phyloP scores from a whole-genome alignment of 1,140 invertebrate species.

The Drosophila miranda region DNA sequence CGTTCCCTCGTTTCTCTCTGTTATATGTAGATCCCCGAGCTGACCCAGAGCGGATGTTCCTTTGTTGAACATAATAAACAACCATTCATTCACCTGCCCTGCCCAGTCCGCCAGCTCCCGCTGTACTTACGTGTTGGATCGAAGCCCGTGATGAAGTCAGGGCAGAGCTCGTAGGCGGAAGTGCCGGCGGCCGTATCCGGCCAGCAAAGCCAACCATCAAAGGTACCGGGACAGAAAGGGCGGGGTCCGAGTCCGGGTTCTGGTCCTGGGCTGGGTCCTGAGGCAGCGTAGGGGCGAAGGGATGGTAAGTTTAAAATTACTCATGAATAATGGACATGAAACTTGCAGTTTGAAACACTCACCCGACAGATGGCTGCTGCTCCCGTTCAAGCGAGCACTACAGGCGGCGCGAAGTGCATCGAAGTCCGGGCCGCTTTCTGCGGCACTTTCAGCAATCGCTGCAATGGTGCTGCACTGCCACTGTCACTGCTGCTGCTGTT shows the following conservation, averaged over 20 bases:
- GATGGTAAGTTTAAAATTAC: slow-evolving; percentile 39
- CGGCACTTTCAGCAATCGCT: slow-evolving; percentile 47
- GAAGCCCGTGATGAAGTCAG: slow-evolving; percentile 90
- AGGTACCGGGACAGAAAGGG: slow-evolving; percentile 88
- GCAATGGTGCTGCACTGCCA: slow-evolving; percentile 20
- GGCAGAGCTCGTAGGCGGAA: slow-evolving; percentile 88
- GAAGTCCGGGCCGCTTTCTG: slow-evolving; percentile 61
- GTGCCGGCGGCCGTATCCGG: slow-evolving; percentile 90
- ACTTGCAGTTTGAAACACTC: slow-evolving; percentile 32
- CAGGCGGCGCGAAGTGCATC: slow-evolving; percentile 60
- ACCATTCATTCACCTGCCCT: slow-evolving; percentile 6
- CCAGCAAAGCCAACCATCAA: slow-evolving; percentile 95
- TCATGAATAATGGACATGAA: slow-evolving; percentile 35
- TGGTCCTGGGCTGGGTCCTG: slow-evolving; percentile 40
- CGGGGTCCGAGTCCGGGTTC: slow-evolving; percentile 81
- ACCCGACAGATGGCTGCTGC: slow-evolving; percentile 41
- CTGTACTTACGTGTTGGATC: slow-evolving; percentile 84
- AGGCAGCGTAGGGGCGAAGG: slow-evolving; percentile 5
- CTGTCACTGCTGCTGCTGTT: slow-evolving; percentile 16
- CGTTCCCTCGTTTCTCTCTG: no score
- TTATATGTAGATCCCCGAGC: slow-evolving; percentile 40
- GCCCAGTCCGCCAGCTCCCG: neutral
- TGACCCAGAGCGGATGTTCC: slow-evolving; percentile 39
- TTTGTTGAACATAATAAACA: slow-evolving; percentile 60
- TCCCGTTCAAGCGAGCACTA: slow-evolving; percentile 47